These are phyloP conservation scores for Cyphomyrmex costatus DNA, from an alignment of 1,140 invertebrate genomes.

Conservation along the genomic window DNA sequence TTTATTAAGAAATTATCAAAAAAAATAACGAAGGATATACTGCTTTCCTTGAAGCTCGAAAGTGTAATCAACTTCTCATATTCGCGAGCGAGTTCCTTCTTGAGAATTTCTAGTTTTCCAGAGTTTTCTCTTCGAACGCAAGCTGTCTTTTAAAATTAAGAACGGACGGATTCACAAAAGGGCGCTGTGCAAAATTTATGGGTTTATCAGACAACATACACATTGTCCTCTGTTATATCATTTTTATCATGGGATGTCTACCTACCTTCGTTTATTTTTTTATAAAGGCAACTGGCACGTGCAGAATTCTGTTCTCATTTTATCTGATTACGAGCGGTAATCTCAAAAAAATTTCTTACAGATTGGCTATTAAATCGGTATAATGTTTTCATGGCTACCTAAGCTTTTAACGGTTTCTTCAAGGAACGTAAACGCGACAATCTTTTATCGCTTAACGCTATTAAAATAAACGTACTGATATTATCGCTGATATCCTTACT, in stretches of 20 bases:
- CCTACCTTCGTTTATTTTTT: not conserved
- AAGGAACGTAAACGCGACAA: not conserved
- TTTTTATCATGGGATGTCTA: not conserved
- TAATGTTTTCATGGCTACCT: constrained; percentile 12
- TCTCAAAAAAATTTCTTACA: constrained; percentile 15
- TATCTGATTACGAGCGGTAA: constrained; percentile 20
- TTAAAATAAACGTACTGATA: constrained; percentile 13
- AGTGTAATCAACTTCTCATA: constrained; percentile 7
- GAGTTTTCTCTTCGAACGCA: not conserved
- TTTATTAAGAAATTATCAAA: not conserved
- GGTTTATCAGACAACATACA: constrained; percentile 32
- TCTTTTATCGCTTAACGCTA: constrained; percentile 6
- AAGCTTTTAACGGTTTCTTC: not conserved
- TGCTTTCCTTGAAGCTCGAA: constrained; percentile 7
- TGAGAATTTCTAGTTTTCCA: not conserved
- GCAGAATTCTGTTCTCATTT: constrained; percentile 3
- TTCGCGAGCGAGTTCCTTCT: constrained; percentile 1
- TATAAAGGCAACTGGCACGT: not conserved
- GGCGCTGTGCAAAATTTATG: not conserved
- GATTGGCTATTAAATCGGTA: not conserved
- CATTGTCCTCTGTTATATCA: not conserved
- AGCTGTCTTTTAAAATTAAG: constrained; percentile 31
- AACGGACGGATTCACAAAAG: constrained; percentile 12
- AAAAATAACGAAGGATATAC: not conserved
- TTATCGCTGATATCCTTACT: not conserved